These are phyloP conservation scores for Lates japonicus DNA, from an alignment of 2,797 vertebrate species.

Conservation along the genomic window DNA sequence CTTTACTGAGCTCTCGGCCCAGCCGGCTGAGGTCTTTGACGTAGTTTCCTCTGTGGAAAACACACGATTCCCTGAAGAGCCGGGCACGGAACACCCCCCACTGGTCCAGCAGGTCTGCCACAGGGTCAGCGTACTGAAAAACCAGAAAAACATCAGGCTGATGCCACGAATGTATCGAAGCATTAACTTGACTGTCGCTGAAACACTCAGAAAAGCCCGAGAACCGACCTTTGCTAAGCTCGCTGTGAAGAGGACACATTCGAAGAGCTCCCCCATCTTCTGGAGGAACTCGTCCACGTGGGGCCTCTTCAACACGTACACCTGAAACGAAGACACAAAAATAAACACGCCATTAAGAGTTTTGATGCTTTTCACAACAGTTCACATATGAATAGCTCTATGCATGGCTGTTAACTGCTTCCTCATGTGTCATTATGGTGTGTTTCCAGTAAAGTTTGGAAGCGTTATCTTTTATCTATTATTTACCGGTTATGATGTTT, in stretches of 20 bases:
- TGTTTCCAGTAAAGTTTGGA: neutral
- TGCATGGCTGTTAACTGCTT: neutral
- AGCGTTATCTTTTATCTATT: neutral
- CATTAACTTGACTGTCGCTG: neutral
- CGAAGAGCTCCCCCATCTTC: conserved; percentile 98
- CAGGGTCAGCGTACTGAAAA: conserved; percentile 95
- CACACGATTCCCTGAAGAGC: conserved; percentile 98
- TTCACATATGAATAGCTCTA: neutral
- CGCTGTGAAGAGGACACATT: conserved; percentile 98
- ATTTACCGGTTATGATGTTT: neutral
- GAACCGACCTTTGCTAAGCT: conserved; percentile 95
- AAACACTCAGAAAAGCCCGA: neutral
- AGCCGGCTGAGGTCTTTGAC: conserved; percentile 99
- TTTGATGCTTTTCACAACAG: neutral
- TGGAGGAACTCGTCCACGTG: conserved; percentile 98
- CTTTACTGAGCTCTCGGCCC: conserved; percentile 95
- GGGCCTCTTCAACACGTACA: conserved; percentile 97
- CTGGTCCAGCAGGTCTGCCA: conserved; percentile 96
- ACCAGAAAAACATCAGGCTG: conserved; percentile 5
- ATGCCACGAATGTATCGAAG: neutral
- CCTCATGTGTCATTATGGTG: neutral
- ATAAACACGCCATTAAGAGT: neutral
- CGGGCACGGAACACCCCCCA: conserved; percentile 97
- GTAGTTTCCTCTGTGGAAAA: conserved; percentile 98
- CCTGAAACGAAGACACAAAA: conserved; percentile 81